These are phyloP conservation scores for Corythornis cristatus DNA, from an alignment of 2,113 vertebrate genomes.

Conservation along the genomic window DNA sequence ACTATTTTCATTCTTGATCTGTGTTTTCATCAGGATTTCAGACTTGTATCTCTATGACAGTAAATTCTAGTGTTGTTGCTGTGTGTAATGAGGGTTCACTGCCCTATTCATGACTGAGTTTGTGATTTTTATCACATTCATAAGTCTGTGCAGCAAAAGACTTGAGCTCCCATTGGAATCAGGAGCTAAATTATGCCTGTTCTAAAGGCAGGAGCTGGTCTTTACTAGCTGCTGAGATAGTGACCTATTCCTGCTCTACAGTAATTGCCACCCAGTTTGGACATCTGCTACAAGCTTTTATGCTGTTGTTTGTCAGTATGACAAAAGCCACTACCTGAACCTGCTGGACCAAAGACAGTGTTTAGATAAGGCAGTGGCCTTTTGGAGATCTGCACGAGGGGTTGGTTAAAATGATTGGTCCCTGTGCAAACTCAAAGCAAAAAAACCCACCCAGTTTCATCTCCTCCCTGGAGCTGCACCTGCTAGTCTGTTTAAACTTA, in stretches of 20 bases:
- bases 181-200: neutral
- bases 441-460: neutral
- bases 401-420: neutral
- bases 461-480: neutral
- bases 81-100: slow-evolving; percentile 3
- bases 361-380: neutral
- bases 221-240: neutral
- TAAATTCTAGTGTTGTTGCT: slow-evolving; percentile 35
- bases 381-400: neutral
- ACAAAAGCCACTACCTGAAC: slow-evolving; percentile 10
- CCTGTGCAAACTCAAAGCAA: neutral
- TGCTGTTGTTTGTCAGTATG: neutral
- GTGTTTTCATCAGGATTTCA: slow-evolving; percentile 32
- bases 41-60: neutral
- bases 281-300: neutral
- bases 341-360: neutral
- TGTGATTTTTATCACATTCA: slow-evolving; percentile 7
- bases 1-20: slow-evolving; percentile 25
- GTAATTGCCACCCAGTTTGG: neutral
- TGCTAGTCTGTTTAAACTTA: neutral
- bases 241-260: neutral
- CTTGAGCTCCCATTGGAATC: neutral
- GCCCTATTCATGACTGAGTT: neutral
- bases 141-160: neutral
- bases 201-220: neutral